Percentiles rank a stretch among this genome's conserved stretches.
Conservation (phyloP, 2,797 vertebrate genomes). For the Amblyopsis hoosieri region DNA sequence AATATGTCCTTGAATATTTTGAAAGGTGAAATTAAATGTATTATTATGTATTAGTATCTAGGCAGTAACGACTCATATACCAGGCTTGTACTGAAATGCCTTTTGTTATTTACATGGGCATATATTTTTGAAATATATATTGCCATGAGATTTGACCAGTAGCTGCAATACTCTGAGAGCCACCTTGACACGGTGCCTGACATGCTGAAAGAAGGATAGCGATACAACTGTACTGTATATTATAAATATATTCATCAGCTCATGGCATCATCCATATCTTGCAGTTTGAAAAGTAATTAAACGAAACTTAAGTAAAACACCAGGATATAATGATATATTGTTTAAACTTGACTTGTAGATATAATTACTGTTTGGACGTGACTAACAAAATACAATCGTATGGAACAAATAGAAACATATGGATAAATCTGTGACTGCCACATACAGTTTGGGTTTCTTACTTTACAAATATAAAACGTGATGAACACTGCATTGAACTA, state of each 20-base stretch:
- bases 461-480: slow-evolving; percentile 20
- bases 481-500: slow-evolving; percentile 26
- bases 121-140: slow-evolving; percentile 31
- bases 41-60: slow-evolving; percentile 20
- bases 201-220: slow-evolving; percentile 22
- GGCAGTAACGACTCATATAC: slow-evolving; percentile 27
- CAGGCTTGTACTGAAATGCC: slow-evolving; percentile 43
- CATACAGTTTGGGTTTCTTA: slow-evolving; percentile 36
- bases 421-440: slow-evolving; percentile 21
- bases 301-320: slow-evolving; percentile 13
- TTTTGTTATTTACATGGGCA: slow-evolving; percentile 45
- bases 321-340: background rate
- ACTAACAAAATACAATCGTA: background rate
- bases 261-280: background rate
- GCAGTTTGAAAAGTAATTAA: slow-evolving; percentile 2
- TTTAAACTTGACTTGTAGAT: background rate
- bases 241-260: slow-evolving; percentile 52
- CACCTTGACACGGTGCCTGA: slow-evolving; percentile 34
- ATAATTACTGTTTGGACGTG: slow-evolving; percentile 7
- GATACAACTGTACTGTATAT: slow-evolving; percentile 24
- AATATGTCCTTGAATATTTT: slow-evolving; percentile 2
- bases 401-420: too few relatives aligned
- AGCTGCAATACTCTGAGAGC: slow-evolving; percentile 27
- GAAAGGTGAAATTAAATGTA: too few relatives aligned
- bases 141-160: slow-evolving; percentile 9